Percentiles rank a stretch among this genome's conserved stretches.
Evolutionary conservation across 2,888 invertebrate genomes (phyloP).

Genomic region (Oxycera nigricornis): DNA sequence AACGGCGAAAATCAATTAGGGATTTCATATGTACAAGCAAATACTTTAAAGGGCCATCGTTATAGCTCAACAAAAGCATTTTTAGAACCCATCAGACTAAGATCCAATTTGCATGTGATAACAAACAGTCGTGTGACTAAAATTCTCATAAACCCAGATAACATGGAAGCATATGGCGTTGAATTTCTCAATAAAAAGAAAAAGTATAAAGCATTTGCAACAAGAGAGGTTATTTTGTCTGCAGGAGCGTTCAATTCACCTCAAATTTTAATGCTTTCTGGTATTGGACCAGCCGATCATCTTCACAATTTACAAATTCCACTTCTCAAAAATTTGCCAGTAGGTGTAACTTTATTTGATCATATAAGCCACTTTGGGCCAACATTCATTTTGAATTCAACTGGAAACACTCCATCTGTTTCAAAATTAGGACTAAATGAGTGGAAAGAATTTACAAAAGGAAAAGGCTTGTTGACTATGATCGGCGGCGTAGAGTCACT

Average conservation of each 20-base stretch:
- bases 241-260: conserved; percentile 90
- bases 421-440: conserved; percentile 27
- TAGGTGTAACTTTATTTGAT: conserved; percentile 70
- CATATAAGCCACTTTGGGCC: conserved; percentile 61
- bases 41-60: conserved; percentile 65
- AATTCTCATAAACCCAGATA: conserved; percentile 69
- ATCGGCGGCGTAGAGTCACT: conserved; percentile 74
- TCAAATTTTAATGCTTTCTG: conserved; percentile 88
- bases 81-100: conserved; percentile 65
- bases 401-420: conserved; percentile 51
- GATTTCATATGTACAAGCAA: conserved; percentile 69
- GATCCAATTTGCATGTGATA: conserved; percentile 72
- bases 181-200: conserved; percentile 67
- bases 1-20: conserved; percentile 69
- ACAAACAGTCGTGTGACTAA: conserved; percentile 69
- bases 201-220: conserved; percentile 65
- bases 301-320: conserved; percentile 66
- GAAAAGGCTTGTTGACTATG: conserved; percentile 63
- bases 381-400: conserved; percentile 58
- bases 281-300: conserved; percentile 68
- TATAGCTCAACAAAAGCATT: conserved; percentile 70
- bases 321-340: conserved; percentile 68
- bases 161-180: conserved; percentile 73
- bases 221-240: conserved; percentile 79
- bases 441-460: conserved; percentile 50